phyloP scores from a whole-genome alignment of 1,140 invertebrate genomes.

The Bombus fervidus region DNA sequence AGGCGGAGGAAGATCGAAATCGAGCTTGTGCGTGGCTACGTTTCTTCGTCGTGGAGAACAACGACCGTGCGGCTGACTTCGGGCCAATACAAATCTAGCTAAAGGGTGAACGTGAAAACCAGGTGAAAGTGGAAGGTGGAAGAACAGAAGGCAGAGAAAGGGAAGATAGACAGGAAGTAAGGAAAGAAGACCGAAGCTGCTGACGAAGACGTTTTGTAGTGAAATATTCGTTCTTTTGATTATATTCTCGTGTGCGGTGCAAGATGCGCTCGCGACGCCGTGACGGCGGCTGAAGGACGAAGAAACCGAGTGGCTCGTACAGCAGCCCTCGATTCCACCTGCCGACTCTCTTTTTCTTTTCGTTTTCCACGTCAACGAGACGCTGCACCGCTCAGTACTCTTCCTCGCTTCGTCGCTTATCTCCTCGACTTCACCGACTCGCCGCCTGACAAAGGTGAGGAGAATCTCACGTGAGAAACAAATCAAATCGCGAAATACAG shows the following conservation, averaged over 20 bases:
- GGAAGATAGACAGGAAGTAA: not conserved
- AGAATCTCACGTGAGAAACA: not conserved
- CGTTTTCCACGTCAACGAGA: not conserved
- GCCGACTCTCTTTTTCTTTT: slow-evolving; percentile 19
- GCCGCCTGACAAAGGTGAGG: slow-evolving; percentile 29
- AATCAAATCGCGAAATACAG: too few relatives aligned
- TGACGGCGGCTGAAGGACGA: slow-evolving; percentile 39
- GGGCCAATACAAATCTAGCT: slow-evolving; percentile 26
- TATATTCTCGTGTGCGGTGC: not conserved
- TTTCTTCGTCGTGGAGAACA: slow-evolving; percentile 34
- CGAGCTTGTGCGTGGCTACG: slow-evolving; percentile 32
- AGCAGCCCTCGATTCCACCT: slow-evolving; percentile 41
- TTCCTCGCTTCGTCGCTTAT: slow-evolving; percentile 36
- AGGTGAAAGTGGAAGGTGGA: slow-evolving; percentile 35
- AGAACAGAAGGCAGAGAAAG: not conserved
- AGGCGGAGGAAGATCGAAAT: slow-evolving; percentile 18
- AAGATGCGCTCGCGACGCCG: slow-evolving; percentile 45
- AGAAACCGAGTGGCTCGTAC: slow-evolving; percentile 32
- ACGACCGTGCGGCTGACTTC: slow-evolving; percentile 38
- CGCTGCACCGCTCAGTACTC: not conserved
- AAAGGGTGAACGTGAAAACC: slow-evolving; percentile 40
- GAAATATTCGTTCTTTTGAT: not conserved
- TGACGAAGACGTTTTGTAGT: slow-evolving; percentile 18
- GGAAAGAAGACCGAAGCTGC: not conserved
- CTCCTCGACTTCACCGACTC: slow-evolving; percentile 17